Base-by-base conservation (phyloP, 2,113 vertebrate genomes). In the Paralichthys olivaceus region DNA sequence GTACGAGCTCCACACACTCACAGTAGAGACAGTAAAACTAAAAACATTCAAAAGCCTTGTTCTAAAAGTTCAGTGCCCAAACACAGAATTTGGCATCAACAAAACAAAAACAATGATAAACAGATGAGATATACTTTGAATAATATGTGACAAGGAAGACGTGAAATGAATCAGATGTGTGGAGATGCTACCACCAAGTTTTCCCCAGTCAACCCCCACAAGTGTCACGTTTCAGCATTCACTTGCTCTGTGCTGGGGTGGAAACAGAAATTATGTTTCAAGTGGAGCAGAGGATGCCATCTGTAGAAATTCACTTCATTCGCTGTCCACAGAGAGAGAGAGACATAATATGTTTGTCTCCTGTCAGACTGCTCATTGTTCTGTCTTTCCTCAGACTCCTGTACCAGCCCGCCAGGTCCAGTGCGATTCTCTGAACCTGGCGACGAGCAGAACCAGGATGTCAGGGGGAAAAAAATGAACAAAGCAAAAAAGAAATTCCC, bases 31-130 rank as follows among this genome's bases (percentile, higher is more conserved):
- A 23, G 58, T 63, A 68, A 75, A 84, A 84, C n/a, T 43, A 62
- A 80, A 88, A 53, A 91, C 90, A 91, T 91, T 91, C 86, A 93
- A 80, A 90, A 87, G 84, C 86, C 88, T 76, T 67, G 75, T 75
- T 79, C 80, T 75, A 83, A 75, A 90, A 85, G 79, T 79, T 90
- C 87, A 87, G 89, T 91, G 86, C 81, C 87, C 72, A 84, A 63
- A 87, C 69, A 90, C 81, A 91, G 73, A 80, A 80, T 91, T 89
- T 89, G 87, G 90, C 87, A 62, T 81, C 51, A 73, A 85, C 72
- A 32, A 43, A 73, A 85, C 72, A 32, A 43, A 3, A 63, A 67
- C 51, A 56, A 81, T 19, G 54, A 81, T 51, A 56, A 83, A 76
- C 80, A 69, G 62, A 80, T 80, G 69, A 64, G 70, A 85, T 90